Percentiles rank a stretch among this genome's conserved stretches.
Evolutionary conservation across 2,888 invertebrate genomes (phyloP).

Genomic region (Sabatieria punctata): DNA sequence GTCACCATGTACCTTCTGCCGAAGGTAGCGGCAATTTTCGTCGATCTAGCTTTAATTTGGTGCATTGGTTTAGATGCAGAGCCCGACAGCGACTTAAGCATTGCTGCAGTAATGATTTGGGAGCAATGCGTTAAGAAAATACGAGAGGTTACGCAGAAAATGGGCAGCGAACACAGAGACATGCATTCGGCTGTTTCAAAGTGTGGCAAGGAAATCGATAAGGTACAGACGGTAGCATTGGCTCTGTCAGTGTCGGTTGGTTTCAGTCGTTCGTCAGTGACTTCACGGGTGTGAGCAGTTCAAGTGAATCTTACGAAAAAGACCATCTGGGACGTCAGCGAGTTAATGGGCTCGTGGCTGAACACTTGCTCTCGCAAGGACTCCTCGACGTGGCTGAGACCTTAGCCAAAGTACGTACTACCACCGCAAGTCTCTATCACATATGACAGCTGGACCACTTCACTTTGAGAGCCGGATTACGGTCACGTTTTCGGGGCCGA

Average conservation of each 20-base stretch:
- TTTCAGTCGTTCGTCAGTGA: slow-evolving; percentile 68
- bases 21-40: too few species aligned
- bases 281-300: slow-evolving; percentile 68
- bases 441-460: too few species aligned
- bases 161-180: slow-evolving; percentile 49
- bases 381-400: slow-evolving; percentile 77
- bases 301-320: slow-evolving; percentile 51
- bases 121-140: slow-evolving; percentile 12
- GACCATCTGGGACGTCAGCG: slow-evolving; percentile 49
- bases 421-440: too few species aligned
- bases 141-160: neutral
- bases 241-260: too few species aligned
- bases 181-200: slow-evolving; percentile 65
- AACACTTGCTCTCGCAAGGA: slow-evolving; percentile 86
- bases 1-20: too few species aligned
- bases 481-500: too few species aligned
- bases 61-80: neutral
- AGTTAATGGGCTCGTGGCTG: slow-evolving; percentile 74
- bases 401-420: slow-evolving; percentile 55
- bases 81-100: slow-evolving; percentile 11
- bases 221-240: too few species aligned
- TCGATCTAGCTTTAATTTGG: too few species aligned
- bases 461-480: too few species aligned
- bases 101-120: slow-evolving; percentile 17
- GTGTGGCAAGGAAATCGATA: slow-evolving; percentile 88